These are phyloP conservation scores for Nezara viridula DNA, from an alignment of 2,888 invertebrate species.

Conservation along the genomic window DNA sequence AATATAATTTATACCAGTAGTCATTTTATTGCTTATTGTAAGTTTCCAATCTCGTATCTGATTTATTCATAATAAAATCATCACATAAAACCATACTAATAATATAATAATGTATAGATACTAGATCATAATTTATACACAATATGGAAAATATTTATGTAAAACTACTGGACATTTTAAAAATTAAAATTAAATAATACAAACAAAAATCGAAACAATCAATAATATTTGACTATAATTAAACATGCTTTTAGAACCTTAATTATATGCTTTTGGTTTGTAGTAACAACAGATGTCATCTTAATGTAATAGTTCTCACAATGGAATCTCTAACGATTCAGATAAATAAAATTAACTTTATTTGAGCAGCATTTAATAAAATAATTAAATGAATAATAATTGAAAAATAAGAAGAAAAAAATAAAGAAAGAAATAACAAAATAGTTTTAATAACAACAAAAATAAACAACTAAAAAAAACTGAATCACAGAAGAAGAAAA, in stretches of 20 bases:
- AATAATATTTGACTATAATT: neutral
- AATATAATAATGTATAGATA: neutral
- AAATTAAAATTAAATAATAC: too few species aligned
- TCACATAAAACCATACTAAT: neutral
- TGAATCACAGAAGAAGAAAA: slow-evolving; percentile 31
- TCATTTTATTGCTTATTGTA: neutral
- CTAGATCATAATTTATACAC: neutral
- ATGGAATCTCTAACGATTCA: neutral
- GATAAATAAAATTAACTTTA: neutral
- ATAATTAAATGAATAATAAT: neutral
- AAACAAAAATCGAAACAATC: neutral
- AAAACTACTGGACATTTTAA: neutral
- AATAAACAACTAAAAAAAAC: slow-evolving; percentile 13
- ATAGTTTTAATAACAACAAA: slow-evolving; percentile 13
- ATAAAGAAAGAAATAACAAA: neutral
- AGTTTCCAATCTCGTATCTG: neutral
- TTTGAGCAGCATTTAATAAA: slow-evolving; percentile 22
- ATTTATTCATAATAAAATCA: neutral
- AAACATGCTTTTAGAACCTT: neutral
- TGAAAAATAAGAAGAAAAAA: neutral
- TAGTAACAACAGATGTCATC: neutral
- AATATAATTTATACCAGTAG: neutral
- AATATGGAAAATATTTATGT: neutral
- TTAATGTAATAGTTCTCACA: neutral
- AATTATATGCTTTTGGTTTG: neutral